phyloP scores from a whole-genome alignment of 2,113 vertebrate genomes.

The Eubucco bourcierii region DNA sequence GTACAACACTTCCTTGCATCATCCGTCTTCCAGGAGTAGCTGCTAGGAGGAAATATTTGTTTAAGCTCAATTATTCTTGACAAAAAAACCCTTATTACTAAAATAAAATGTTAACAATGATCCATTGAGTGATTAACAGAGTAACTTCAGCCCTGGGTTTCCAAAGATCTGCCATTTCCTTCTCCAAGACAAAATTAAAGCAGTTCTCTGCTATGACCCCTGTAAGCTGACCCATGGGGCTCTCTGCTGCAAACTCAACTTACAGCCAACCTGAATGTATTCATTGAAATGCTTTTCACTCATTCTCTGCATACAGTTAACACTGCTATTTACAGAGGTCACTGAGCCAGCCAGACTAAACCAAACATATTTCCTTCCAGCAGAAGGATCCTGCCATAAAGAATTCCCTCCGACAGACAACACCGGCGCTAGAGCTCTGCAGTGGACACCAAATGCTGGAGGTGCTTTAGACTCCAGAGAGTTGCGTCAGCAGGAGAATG shows the following conservation, averaged over 20 bases:
- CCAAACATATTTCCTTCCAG: not conserved
- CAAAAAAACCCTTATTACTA: not conserved
- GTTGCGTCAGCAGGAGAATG: not conserved
- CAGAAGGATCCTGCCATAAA: not conserved
- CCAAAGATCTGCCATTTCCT: not conserved
- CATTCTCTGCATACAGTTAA: fast-evolving
- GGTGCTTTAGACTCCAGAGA: fast-evolving
- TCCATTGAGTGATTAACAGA: not conserved
- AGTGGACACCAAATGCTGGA: fast-evolving
- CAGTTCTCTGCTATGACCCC: not conserved
- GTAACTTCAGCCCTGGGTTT: not conserved
- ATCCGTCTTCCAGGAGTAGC: not conserved
- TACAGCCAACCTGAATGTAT: not conserved
- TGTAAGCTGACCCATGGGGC: not conserved
- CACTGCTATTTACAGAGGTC: not conserved
- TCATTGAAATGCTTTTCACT: not conserved
- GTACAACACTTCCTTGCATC: not conserved
- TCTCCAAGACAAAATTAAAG: not conserved
- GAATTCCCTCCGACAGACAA: not conserved
- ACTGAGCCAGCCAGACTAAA: not conserved
- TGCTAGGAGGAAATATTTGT: slow-evolving; percentile 29
- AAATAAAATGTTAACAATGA: slow-evolving; percentile 42
- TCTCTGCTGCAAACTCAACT: not conserved
- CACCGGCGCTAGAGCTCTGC: fast-evolving
- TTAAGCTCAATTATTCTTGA: not conserved